A percentile compares a stretch with the other conserved stretches of the same genome.
Conservation (phyloP, 2,113 vertebrate species). For the Synodontis membranacea region DNA sequence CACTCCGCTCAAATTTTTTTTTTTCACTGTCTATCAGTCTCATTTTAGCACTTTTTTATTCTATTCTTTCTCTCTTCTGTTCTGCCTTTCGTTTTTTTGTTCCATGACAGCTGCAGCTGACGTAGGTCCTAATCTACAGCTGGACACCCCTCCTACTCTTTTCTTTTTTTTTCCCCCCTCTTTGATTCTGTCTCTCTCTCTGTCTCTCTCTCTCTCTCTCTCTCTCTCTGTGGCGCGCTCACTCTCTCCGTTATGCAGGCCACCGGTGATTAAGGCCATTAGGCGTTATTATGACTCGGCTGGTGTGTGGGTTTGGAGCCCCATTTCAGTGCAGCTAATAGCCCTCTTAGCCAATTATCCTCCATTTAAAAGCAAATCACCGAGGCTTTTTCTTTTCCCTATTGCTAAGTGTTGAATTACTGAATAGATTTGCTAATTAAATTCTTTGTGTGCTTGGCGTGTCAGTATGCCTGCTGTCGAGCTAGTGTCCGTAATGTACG, state of each 20-base stretch:
- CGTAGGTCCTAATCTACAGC: slow-evolving; percentile 46
- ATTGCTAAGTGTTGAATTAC: slow-evolving; percentile 89
- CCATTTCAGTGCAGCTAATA: slow-evolving; percentile 97
- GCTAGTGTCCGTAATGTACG: slow-evolving; percentile 19
- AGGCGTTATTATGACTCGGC: slow-evolving; percentile 90
- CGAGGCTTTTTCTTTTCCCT: slow-evolving; percentile 80
- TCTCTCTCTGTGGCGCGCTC: slow-evolving; percentile 19
- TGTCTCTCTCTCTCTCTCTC: not conserved
- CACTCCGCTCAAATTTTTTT: not conserved
- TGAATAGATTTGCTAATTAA: slow-evolving; percentile 95
- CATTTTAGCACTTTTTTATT: not conserved
- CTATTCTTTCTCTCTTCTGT: not conserved
- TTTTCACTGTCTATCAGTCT: not conserved
- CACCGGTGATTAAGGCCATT: slow-evolving; percentile 95
- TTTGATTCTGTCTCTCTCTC: not conserved
- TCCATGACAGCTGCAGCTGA: slow-evolving; percentile 53
- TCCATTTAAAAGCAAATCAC: slow-evolving; percentile 92
- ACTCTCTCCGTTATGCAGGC: slow-evolving; percentile 78
- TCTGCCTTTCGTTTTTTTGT: not conserved
- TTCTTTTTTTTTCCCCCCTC: not conserved
- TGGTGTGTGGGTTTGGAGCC: slow-evolving; percentile 94
- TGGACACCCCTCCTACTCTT: slow-evolving; percentile 39
- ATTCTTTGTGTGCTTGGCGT: slow-evolving; percentile 81
- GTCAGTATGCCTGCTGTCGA: slow-evolving; percentile 51
- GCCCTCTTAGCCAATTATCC: slow-evolving; percentile 99